These are phyloP conservation scores for Sisor rabdophorus DNA, from an alignment of 2,113 vertebrate genomes.

Conservation along the genomic window DNA sequence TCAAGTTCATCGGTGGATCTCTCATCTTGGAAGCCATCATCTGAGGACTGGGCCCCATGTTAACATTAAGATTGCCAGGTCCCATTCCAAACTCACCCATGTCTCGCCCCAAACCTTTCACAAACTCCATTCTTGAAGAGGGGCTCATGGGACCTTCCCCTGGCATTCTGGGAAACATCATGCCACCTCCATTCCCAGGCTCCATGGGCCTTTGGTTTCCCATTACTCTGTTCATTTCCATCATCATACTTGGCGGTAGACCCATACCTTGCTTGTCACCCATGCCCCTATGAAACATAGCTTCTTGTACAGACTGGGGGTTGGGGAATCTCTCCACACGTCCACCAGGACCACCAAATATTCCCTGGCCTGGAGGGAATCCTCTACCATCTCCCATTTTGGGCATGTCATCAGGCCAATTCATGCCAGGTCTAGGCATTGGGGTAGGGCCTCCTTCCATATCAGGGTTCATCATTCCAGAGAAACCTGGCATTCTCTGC, in stretches of 20 bases:
- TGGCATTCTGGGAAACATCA: constrained; percentile 89
- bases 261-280: constrained; percentile 88
- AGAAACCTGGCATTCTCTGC: constrained; percentile 89
- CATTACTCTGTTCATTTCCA: constrained; percentile 94
- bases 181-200: constrained; percentile 78
- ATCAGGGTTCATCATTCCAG: constrained; percentile 94
- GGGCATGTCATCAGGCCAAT: constrained; percentile 94
- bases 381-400: constrained; percentile 89
- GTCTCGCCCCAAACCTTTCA: constrained; percentile 77
- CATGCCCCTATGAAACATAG: constrained; percentile 93
- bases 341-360: constrained; percentile 90
- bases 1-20: constrained; percentile 78
- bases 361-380: constrained; percentile 86
- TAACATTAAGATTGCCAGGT: constrained; percentile 77
- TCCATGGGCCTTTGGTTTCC: constrained; percentile 89
- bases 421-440: constrained; percentile 81
- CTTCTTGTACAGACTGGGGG: constrained; percentile 88
- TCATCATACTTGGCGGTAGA: constrained; percentile 85
- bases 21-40: constrained; percentile 89
- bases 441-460: constrained; percentile 88
- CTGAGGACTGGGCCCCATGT: constrained; percentile 82
- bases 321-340: constrained; percentile 93
- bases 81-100: constrained; percentile 91
- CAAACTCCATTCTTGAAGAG: constrained; percentile 85
- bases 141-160: constrained; percentile 93